These are phyloP conservation scores for Falco columbarius DNA, from an alignment of 2,797 vertebrate species.

Conservation along the genomic window DNA sequence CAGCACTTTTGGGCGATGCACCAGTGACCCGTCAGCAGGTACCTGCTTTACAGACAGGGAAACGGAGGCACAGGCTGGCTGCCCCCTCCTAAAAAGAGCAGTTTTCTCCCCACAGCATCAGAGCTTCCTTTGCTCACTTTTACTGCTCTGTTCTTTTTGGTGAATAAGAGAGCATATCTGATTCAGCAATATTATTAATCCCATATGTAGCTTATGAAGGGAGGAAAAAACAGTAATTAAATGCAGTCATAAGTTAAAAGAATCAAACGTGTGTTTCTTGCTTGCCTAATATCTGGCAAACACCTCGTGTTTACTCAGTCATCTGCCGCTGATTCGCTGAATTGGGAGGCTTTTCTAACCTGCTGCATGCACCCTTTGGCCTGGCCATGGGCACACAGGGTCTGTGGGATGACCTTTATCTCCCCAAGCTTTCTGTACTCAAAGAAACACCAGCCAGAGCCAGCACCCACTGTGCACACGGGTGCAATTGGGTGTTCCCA, in stretches of 20 bases:
- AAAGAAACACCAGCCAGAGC: not conserved
- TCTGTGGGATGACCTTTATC: not conserved
- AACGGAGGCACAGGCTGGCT: not conserved
- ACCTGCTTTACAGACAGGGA: not conserved
- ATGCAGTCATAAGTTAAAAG: slow-evolving; percentile 41
- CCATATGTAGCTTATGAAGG: slow-evolving; percentile 55
- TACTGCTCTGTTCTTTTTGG: not conserved
- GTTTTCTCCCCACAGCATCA: not conserved
- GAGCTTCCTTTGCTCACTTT: not conserved
- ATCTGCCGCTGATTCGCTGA: not conserved
- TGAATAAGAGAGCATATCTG: not conserved
- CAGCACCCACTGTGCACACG: accelerated
- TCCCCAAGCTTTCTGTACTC: not conserved
- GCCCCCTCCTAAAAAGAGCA: not conserved
- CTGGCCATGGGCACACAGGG: accelerated
- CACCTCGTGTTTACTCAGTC: not conserved
- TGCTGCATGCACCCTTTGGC: not conserved
- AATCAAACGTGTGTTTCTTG: not conserved
- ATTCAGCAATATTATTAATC: slow-evolving; percentile 58
- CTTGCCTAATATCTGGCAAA: slow-evolving; percentile 49
- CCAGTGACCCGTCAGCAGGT: not conserved
- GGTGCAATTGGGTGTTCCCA: accelerated
- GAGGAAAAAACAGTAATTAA: slow-evolving; percentile 58
- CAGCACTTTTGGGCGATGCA: not conserved
- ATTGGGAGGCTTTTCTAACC: not conserved